These are phyloP conservation scores for Schizopygopsis malacanthus DNA, from an alignment of 2,797 vertebrate species.

Conservation along the genomic window DNA sequence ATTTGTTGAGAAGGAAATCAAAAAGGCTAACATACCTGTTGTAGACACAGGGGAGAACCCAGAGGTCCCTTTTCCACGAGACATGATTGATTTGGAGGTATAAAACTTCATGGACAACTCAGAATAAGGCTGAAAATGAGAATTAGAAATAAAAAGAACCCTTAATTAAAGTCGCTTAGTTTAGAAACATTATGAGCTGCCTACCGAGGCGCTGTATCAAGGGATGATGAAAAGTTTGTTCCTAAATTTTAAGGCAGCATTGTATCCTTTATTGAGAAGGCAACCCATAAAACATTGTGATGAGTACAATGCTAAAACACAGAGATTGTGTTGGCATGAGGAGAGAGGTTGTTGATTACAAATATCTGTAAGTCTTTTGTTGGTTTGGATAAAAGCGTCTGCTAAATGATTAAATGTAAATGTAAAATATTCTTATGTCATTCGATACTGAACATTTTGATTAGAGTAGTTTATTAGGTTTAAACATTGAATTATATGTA, in stretches of 20 bases:
- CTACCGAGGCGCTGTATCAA: background rate
- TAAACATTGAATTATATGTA: background rate
- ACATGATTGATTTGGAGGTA: slow-evolving; percentile 99
- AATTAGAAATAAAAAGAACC: background rate
- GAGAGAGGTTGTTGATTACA: background rate
- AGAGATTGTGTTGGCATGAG: background rate
- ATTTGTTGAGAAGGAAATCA: slow-evolving; percentile 98
- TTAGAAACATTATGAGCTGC: background rate
- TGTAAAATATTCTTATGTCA: background rate
- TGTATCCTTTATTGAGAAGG: background rate
- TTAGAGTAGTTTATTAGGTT: background rate
- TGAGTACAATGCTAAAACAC: background rate
- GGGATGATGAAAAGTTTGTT: background rate
- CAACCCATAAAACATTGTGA: background rate
- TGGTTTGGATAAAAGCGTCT: no score
- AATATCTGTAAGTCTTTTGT: background rate
- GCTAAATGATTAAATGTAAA: no score
- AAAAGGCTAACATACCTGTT: slow-evolving; percentile 90
- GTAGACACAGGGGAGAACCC: slow-evolving; percentile 96
- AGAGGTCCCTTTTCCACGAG: slow-evolving; percentile 94
- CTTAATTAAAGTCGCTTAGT: background rate
- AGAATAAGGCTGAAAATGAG: background rate
- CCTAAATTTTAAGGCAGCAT: background rate
- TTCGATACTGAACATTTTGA: background rate
- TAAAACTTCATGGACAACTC: background rate